Evolutionary conservation across 2,888 invertebrate species (phyloP), one percentile per base, ranked within the genome.

Genomic region (Hypercompe scribonia): DNA sequence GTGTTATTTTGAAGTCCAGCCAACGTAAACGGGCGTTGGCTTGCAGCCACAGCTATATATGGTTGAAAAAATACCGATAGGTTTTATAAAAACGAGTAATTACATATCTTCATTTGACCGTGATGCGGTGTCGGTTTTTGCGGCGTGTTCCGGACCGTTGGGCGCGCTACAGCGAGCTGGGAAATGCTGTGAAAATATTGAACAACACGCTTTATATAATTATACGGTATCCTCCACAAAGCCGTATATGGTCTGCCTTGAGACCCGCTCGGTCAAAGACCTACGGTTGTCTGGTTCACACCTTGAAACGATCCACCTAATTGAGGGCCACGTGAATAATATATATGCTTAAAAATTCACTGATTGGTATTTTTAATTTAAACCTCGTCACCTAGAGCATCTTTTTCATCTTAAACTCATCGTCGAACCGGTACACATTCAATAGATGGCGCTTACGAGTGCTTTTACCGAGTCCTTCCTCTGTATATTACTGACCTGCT

Each of bases 71-170:
- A 86, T 86, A 82, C 85, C 90, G 89, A 91, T 92, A 88, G 87
- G 83, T 87, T 86, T 83, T 76, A 87, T 81, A 94, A 95, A 93
- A 93, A 87, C 86, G 86, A 88, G 90, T 93, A 95, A 95, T 95
- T 93, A 93, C 94, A 93, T 84, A 91, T 94, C 94, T 95, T 94
- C 95, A 95, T 95, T 95, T 94, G 93, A 94, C 92, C 95, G 94
- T 95, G 94, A 91, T 93, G 90, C 88, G 87, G 81, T 83, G 87
- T 78, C 65, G 77, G 87, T 92, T 93, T 95, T 94, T 94, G 90
- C 89, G 74, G 83, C 85, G 79, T 81, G 92, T 93, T 91, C 90
- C 93, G 90, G 90, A 81, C 87, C 86, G 90, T 78, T 88, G 90
- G 82, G 78, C 83, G 82, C 81, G 84, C 74, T 81, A 84, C 84